Percentiles rank a stretch among this genome's conserved stretches.
phyloP scores from a whole-genome alignment of 2,888 invertebrate species.

The Pseudeuparius sepicola region DNA sequence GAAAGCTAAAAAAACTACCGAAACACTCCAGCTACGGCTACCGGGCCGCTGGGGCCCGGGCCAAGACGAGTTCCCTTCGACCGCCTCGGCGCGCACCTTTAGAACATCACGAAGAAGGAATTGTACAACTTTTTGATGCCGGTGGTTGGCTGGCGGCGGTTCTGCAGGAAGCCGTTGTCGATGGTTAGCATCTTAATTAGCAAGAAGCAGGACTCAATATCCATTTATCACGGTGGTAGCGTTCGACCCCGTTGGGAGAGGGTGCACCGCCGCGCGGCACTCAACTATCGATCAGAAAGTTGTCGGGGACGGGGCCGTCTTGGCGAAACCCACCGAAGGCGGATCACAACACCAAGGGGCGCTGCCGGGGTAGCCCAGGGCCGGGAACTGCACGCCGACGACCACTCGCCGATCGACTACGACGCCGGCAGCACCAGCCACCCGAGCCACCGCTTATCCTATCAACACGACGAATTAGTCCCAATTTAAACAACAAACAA shows the following conservation, averaged over 20 bases:
- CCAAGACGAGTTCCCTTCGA: no score
- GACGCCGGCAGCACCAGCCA: no score
- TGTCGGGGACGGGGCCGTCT: constrained; percentile 31
- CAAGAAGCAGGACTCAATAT: constrained; percentile 37
- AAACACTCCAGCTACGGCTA: no score
- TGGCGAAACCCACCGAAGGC: constrained; percentile 30
- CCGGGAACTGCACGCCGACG: not conserved
- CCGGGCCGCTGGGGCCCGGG: no score
- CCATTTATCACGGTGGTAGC: constrained; percentile 36
- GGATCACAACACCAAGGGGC: constrained; percentile 3
- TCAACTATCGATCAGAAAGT: constrained; percentile 11
- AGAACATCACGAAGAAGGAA: constrained; percentile 79
- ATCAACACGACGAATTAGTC: no score
- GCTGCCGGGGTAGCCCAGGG: no score
- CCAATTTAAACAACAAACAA: constrained; percentile 31
- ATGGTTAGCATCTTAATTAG: constrained; percentile 55
- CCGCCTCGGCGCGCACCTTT: no score
- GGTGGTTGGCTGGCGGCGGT: constrained; percentile 72
- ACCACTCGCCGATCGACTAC: not conserved
- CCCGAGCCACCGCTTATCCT: no score
- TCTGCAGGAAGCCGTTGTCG: constrained; percentile 66
- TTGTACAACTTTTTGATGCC: constrained; percentile 81
- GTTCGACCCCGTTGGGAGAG: constrained; percentile 24
- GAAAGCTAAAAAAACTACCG: no score
- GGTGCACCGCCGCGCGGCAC: constrained; percentile 17